Percentiles rank a stretch among this genome's conserved stretches.
Conservation (phyloP, 2,888 invertebrate genomes). For the Drosophila sordidapex region DNA sequence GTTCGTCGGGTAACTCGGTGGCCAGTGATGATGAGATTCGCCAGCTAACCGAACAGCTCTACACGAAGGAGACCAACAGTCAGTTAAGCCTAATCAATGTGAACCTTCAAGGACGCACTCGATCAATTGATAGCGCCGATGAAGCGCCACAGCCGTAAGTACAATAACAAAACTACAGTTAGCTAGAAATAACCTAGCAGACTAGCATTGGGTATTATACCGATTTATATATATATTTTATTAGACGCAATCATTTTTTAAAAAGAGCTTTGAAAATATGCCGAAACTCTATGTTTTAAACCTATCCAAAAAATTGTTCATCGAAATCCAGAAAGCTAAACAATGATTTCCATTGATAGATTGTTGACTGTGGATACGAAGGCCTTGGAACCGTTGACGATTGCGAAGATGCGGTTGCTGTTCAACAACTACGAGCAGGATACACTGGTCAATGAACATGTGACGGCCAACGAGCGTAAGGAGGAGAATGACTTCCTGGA, state of each 20-base stretch:
- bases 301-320: neutral
- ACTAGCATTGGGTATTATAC: neutral
- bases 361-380: constrained; percentile 88
- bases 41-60: constrained; percentile 89
- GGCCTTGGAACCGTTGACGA: constrained; percentile 87
- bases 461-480: constrained; percentile 89
- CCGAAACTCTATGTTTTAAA: neutral
- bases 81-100: constrained; percentile 89
- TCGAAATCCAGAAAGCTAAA: neutral
- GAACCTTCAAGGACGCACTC: constrained; percentile 91
- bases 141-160: constrained; percentile 91
- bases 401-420: constrained; percentile 90
- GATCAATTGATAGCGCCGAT: constrained; percentile 89
- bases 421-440: constrained; percentile 95
- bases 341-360: constrained; percentile 85
- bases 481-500: constrained; percentile 94
- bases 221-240: neutral
- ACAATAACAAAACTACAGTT: neutral
- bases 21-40: constrained; percentile 88
- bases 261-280: neutral
- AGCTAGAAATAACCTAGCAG: neutral
- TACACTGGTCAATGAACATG: constrained; percentile 90
- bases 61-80: constrained; percentile 90
- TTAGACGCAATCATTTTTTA: neutral
- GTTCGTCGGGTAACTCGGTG: constrained; percentile 85